phyloP scores from a whole-genome alignment of 2,797 vertebrate genomes.

The Kryptolebias ocellatus region DNA sequence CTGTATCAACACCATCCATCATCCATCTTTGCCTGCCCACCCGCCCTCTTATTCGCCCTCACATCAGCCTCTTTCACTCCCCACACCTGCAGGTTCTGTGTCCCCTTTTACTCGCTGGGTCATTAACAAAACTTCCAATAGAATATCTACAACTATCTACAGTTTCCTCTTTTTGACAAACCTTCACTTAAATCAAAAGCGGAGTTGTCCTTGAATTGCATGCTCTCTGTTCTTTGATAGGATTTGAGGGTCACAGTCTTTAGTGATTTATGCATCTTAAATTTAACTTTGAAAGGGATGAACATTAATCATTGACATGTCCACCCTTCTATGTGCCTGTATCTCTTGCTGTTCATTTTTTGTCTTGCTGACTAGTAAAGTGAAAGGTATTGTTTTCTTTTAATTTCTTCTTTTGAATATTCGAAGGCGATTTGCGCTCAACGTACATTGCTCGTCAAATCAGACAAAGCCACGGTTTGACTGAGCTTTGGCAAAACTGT shows the following conservation, averaged over 20 bases:
- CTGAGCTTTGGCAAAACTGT: conserved; percentile 61
- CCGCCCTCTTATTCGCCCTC: conserved; percentile 46
- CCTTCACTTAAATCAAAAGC: conserved; percentile 9
- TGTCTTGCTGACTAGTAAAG: conserved; percentile 46
- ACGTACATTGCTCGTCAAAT: conserved; percentile 60
- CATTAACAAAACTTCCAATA: conserved; percentile 38
- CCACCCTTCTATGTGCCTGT: conserved; percentile 33
- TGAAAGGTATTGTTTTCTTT: conserved; percentile 54
- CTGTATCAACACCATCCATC: conserved; percentile 86
- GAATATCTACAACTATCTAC: not conserved
- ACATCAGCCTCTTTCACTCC: conserved; percentile 57
- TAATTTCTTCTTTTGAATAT: conserved; percentile 37
- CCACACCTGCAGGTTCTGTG: conserved; percentile 60
- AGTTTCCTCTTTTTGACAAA: conserved; percentile 11
- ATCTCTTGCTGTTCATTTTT: conserved; percentile 46
- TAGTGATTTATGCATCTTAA: conserved; percentile 52
- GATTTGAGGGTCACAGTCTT: conserved; percentile 8
- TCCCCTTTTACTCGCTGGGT: conserved; percentile 15
- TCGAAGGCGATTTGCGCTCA: conserved; percentile 40
- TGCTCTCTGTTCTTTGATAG: conserved; percentile 1
- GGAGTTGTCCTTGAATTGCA: not conserved
- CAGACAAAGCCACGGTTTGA: conserved; percentile 63
- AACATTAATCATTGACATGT: conserved; percentile 67
- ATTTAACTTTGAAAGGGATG: conserved; percentile 42
- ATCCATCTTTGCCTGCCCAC: conserved; percentile 77